These are phyloP conservation scores for Dendrocincla tyrannina DNA, from an alignment of 2,797 vertebrate species.

Conservation along the genomic window DNA sequence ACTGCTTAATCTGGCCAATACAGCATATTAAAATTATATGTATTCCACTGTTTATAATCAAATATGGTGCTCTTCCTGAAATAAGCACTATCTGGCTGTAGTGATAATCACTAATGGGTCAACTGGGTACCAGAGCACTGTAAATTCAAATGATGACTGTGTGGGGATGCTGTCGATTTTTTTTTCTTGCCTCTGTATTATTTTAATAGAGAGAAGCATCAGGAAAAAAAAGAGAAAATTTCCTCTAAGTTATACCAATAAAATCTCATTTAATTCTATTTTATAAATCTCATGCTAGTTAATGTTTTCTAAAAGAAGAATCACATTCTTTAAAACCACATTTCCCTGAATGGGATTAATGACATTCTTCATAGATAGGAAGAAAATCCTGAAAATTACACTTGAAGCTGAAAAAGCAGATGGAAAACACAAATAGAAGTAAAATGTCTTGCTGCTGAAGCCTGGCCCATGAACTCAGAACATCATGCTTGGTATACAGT, in stretches of 20 bases:
- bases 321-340: background rate
- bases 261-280: background rate
- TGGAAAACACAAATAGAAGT: background rate
- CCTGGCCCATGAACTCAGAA: background rate
- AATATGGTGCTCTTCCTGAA: constrained; percentile 9
- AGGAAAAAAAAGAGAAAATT: background rate
- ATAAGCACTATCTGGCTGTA: constrained; percentile 1
- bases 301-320: background rate
- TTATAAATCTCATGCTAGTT: background rate
- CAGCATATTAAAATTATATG: background rate
- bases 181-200: background rate
- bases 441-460: background rate
- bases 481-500: accelerated
- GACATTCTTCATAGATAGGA: background rate
- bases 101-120: constrained; percentile 7
- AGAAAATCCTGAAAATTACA: background rate
- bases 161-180: background rate
- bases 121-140: background rate
- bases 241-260: background rate
- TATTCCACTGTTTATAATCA: background rate
- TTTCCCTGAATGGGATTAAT: background rate
- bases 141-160: background rate
- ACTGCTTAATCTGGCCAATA: background rate
- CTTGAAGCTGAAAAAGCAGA: background rate
- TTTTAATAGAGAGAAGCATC: background rate